Evolutionary conservation across 2,888 invertebrate species (phyloP).

Genomic region (Eristalinus aeneus): DNA sequence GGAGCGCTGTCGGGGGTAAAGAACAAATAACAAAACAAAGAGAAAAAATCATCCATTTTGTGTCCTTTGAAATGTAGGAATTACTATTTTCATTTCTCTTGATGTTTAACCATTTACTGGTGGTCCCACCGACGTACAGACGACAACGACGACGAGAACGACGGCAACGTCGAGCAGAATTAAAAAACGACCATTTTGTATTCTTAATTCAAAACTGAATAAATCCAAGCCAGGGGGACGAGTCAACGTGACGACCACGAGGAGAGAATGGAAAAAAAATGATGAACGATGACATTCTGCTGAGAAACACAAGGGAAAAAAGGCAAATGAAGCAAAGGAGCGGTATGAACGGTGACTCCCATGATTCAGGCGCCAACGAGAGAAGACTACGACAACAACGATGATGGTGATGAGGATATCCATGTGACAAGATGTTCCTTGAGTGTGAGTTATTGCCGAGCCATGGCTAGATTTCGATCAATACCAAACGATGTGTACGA

Average conservation of each 20-base stretch:
- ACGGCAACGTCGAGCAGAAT: background rate
- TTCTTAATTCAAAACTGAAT: conserved; percentile 1
- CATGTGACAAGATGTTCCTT: conserved; percentile 17
- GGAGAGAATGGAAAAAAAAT: background rate
- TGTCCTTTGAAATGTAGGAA: conserved; percentile 25
- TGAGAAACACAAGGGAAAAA: background rate
- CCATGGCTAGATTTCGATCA: conserved; percentile 28
- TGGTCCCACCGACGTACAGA: background rate
- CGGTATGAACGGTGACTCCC: conserved; percentile 4
- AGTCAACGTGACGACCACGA: background rate
- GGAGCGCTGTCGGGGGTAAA: background rate
- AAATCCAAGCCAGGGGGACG: background rate
- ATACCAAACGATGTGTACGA: background rate
- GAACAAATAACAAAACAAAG: background rate
- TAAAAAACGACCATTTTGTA: conserved; percentile 11
- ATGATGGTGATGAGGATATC: background rate
- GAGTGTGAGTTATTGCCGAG: conserved; percentile 43
- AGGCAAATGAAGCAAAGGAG: background rate
- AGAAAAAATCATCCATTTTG: conserved; percentile 7
- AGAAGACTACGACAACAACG: background rate
- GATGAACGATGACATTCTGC: conserved; percentile 50
- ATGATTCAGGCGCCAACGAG: conserved; percentile 6
- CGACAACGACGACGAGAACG: background rate
- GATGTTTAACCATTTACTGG: conserved; percentile 4
- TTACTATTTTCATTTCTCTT: conserved; percentile 25